A percentile compares a stretch with the other conserved stretches of the same genome.
phyloP scores from a whole-genome alignment of 2,113 vertebrate genomes.

The Cinclus mexicanus region DNA sequence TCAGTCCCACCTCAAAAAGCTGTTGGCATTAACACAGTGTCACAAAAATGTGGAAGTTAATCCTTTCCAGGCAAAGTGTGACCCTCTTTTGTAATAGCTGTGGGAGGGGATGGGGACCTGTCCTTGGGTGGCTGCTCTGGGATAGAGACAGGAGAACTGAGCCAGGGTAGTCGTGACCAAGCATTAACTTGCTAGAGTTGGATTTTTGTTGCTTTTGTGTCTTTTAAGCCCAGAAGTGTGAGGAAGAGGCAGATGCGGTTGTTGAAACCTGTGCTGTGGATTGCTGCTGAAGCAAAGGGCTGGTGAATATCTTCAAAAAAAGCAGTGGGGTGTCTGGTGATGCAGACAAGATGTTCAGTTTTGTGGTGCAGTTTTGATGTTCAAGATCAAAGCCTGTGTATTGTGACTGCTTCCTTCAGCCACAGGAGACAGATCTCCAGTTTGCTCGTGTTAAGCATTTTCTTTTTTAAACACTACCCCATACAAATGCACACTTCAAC shows the following conservation, averaged over 20 bases:
- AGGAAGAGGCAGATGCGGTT: not conserved
- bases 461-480: not conserved
- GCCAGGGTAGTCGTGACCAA: no score
- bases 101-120: not conserved
- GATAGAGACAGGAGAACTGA: no score
- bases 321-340: not conserved
- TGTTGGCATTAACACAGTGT: not conserved
- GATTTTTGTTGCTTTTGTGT: not conserved
- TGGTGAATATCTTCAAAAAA: constrained; percentile 5
- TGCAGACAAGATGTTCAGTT: not conserved
- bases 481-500: not conserved
- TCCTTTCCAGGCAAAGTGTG: not conserved
- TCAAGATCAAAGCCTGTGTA: not conserved
- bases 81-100: rapidly evolving
- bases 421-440: not conserved
- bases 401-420: not conserved
- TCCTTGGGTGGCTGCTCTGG: not conserved
- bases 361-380: not conserved
- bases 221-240: not conserved
- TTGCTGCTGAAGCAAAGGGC: not conserved
- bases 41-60: not conserved
- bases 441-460: not conserved
- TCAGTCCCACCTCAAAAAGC: constrained; percentile 7
- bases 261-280: not conserved
- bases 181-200: not conserved